Conservation (phyloP, 1,140 invertebrate species). For the Drosophila busckii region DNA sequence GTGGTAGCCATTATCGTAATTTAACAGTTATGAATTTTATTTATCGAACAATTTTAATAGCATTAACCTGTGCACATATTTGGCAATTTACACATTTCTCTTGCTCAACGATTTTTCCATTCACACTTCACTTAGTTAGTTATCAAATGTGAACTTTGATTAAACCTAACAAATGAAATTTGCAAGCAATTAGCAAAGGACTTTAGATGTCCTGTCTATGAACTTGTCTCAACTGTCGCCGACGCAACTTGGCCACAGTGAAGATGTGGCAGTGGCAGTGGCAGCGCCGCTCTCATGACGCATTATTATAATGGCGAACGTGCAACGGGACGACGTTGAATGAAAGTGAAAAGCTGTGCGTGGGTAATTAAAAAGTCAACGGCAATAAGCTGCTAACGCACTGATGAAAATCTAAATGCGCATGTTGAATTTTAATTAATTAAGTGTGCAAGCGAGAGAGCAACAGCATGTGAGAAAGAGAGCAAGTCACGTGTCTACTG, state of each 20-base stretch:
- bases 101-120: too few species aligned
- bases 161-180: too few species aligned
- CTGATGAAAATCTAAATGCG: slow-evolving; percentile 59
- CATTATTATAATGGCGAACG: slow-evolving; percentile 74
- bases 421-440: slow-evolving; percentile 75
- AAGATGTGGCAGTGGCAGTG: background rate
- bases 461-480: background rate
- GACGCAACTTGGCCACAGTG: background rate
- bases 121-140: too few species aligned
- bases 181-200: too few species aligned
- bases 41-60: too few species aligned
- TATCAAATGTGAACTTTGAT: too few species aligned
- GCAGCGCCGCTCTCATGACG: slow-evolving; percentile 11
- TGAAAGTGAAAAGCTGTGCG: slow-evolving; percentile 73
- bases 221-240: too few species aligned
- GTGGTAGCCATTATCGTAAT: too few species aligned
- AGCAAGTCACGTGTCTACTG: slow-evolving; percentile 29
- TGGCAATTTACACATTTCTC: too few species aligned
- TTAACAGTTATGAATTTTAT: too few species aligned
- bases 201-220: too few species aligned
- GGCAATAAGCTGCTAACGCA: background rate
- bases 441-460: slow-evolving; percentile 32
- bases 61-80: too few species aligned
- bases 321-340: slow-evolving; percentile 62
- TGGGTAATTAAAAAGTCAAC: slow-evolving; percentile 66